Base-by-base conservation (phyloP, 2,888 invertebrate genomes). In the Mystacides longicornis region DNA sequence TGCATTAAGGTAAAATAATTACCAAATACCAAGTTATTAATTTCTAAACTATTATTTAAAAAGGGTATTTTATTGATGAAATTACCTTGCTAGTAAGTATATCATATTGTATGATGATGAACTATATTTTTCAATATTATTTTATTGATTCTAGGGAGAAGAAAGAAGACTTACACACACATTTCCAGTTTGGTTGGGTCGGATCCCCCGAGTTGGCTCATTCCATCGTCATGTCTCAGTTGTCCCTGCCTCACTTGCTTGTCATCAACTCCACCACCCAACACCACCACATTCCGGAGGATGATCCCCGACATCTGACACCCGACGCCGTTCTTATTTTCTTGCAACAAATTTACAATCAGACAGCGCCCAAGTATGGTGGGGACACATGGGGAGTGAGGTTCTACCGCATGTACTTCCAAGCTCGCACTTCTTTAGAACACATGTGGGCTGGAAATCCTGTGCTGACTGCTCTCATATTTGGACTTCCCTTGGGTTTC, bases 181-280 rank as follows among this genome's bases (percentile, higher is more conserved):
- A 80, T 63, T 93, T 91, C 68, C 96, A 97, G 72, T 98, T 98
- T 75, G 94, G 95, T 37, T 98, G 96, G 96, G 85, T 93, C 70
- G 93, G 90, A 1, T 88, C 84, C 62, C 86, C 90, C 2, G 92
- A 93, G 53, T 77, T 97, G 61, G 93, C 93, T 11, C 96, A 95
- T 74, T 92, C 89, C 54, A 93, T 98, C 65, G 93, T 92, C 11
- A 91, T 97, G 89, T 85, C 85, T 59, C 83, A 87, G 60, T 72
- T 93, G 63, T 82, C 87, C 0, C 77, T 92, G 23, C 96, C 97
- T 0, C 87, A 89, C 71, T 71, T 97, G 53, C 75, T 98, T 52
- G 93, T 97, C 1, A 81, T 98, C 52, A 95, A 98, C 71, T 89
- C 95, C 1, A 88, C 89, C 14, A 92, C 93, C 2, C 90, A 90